Conservation (phyloP, 2,113 vertebrate genomes). For the Cyprinodon variegatus region DNA sequence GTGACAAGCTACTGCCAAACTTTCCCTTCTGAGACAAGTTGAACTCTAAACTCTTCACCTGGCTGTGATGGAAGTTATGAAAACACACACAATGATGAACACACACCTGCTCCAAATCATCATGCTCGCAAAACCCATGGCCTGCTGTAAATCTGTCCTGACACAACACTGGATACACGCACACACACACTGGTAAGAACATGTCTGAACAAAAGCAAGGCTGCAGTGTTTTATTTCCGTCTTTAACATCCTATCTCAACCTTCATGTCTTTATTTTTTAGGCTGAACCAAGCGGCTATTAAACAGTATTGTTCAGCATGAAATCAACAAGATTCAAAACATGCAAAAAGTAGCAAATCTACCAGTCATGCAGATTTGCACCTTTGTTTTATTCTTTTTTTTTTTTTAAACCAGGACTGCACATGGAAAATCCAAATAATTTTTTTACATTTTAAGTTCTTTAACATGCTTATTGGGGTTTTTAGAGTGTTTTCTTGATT, state of each 20-base stretch:
- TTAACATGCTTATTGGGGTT: background rate
- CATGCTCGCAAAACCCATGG: constrained; percentile 54
- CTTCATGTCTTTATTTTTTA: background rate
- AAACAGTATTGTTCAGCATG: background rate
- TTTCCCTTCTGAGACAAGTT: constrained; percentile 65
- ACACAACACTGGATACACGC: constrained; percentile 30
- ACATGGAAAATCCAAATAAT: background rate
- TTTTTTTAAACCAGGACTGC: background rate
- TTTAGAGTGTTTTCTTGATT: background rate
- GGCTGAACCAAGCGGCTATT: background rate
- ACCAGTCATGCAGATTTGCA: background rate
- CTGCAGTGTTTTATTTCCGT: constrained; percentile 27
- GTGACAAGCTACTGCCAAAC: constrained; percentile 38
- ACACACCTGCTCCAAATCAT: constrained; percentile 51
- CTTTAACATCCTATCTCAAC: background rate
- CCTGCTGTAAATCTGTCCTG: constrained; percentile 59
- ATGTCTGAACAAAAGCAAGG: constrained; percentile 40
- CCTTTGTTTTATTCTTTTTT: background rate
- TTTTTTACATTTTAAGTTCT: background rate
- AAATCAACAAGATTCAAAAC: background rate
- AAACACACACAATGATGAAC: constrained; percentile 28
- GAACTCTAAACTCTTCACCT: constrained; percentile 72
- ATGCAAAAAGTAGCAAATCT: background rate
- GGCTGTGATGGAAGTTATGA: constrained; percentile 19
- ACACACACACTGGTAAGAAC: constrained; percentile 27